phyloP scores from a whole-genome alignment of 2,888 invertebrate species.

The Encarsia formosa region DNA sequence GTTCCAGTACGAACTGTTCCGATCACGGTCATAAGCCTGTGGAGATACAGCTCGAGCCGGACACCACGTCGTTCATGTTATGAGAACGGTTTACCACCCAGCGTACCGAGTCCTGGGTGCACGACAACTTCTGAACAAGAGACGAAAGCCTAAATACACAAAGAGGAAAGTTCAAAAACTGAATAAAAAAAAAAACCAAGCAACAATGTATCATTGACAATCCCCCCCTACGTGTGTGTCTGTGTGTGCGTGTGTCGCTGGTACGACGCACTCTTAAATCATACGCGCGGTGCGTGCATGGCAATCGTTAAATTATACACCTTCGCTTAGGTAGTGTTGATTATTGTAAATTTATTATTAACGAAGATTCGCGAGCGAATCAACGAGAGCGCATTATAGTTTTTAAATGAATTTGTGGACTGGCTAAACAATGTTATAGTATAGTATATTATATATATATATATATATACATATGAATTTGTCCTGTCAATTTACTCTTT shows the following conservation, averaged over 20 bases:
- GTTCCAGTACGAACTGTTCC: conserved; percentile 54
- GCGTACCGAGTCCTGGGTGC: conserved; percentile 1
- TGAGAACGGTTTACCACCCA: neutral
- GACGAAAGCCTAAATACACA: neutral
- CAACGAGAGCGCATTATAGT: too few relatives aligned
- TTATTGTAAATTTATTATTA: conserved; percentile 20
- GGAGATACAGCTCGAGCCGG: conserved; percentile 31
- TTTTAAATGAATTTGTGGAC: too few relatives aligned
- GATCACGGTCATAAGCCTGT: conserved; percentile 46
- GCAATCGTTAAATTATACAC: conserved; percentile 26
- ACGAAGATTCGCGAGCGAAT: neutral
- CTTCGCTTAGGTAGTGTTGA: conserved; percentile 14
- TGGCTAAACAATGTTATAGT: too few relatives aligned
- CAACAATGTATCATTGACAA: neutral
- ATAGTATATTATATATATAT: too few relatives aligned
- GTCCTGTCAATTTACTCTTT: conserved; percentile 40
- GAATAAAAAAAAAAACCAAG: neutral
- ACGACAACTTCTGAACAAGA: conserved; percentile 5
- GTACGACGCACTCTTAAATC: too few relatives aligned
- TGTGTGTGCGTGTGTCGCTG: too few relatives aligned
- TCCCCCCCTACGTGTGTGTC: too few relatives aligned
- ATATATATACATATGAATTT: conserved; percentile 16
- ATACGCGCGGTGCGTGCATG: too few relatives aligned
- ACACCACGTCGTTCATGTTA: conserved; percentile 15
- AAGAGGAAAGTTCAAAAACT: neutral